Percentiles rank a stretch among this genome's conserved stretches.
Evolutionary conservation across 2,113 vertebrate genomes (phyloP).

Genomic region (Electrona antarctica): DNA sequence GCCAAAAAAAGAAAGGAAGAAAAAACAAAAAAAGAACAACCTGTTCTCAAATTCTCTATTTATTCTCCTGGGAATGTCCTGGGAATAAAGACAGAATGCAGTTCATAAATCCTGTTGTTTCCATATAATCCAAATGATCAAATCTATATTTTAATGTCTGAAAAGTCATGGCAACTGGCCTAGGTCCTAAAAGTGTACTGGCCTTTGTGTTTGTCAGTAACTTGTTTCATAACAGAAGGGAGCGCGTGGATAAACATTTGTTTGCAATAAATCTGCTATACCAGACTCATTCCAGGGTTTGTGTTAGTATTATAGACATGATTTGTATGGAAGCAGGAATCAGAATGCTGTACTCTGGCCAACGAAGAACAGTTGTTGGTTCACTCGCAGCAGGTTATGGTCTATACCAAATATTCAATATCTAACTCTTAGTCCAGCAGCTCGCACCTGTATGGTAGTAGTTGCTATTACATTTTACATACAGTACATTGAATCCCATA

Average conservation of each 20-base stretch:
- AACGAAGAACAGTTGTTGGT: no score
- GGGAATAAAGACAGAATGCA: neutral
- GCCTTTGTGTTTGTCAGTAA: neutral
- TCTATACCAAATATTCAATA: no score
- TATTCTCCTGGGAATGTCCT: neutral
- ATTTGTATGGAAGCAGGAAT: neutral
- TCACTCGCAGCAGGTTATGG: no score
- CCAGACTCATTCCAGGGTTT: neutral
- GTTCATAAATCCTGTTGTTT: neutral
- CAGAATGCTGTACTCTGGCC: no score
- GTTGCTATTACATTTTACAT: no score
- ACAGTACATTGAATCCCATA: no score
- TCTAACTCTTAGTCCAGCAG: no score
- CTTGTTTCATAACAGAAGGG: neutral
- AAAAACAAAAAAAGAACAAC: no score
- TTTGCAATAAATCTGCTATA: constrained; percentile 11
- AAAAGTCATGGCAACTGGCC: neutral
- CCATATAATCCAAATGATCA: neutral
- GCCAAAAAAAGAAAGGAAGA: no score
- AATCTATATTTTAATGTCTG: neutral
- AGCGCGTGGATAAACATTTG: neutral
- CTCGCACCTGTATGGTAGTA: no score
- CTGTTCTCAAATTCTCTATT: neutral
- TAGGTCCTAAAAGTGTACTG: neutral
- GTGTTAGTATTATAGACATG: neutral